These are phyloP conservation scores for Limenitis camilla DNA, from an alignment of 2,888 invertebrate genomes.

Conservation along the genomic window DNA sequence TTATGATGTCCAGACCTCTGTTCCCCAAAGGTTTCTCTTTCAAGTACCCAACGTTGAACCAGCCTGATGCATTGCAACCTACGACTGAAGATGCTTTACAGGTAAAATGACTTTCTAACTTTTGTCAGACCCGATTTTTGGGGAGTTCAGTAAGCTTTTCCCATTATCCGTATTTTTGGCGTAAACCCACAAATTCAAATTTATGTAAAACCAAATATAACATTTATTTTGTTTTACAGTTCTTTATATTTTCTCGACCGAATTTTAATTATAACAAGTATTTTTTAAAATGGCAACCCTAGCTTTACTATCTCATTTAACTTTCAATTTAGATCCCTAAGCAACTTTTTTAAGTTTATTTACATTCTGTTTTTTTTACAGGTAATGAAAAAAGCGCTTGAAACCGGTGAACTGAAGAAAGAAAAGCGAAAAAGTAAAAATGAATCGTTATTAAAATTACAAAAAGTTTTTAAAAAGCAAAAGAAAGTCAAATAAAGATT, in stretches of 20 bases:
- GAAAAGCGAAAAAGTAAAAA: conserved; percentile 64
- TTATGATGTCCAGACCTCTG: conserved; percentile 73
- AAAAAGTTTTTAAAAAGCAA: conserved; percentile 40
- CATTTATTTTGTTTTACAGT: too few species aligned
- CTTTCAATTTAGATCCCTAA: too few species aligned
- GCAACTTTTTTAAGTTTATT: background rate
- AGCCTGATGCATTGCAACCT: conserved; percentile 32
- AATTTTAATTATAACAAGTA: too few species aligned
- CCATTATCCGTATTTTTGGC: too few species aligned
- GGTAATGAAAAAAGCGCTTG: conserved; percentile 64
- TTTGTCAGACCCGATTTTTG: too few species aligned
- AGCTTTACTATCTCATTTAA: background rate
- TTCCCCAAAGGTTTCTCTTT: conserved; percentile 81
- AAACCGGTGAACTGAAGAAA: conserved; percentile 56
- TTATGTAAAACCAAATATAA: too few species aligned
- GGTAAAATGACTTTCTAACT: conserved; percentile 33
- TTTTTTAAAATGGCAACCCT: too few species aligned
- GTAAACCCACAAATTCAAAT: too few species aligned
- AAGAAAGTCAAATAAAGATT: conserved; percentile 3
- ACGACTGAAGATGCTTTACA: conserved; percentile 51
- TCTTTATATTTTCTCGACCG: too few species aligned
- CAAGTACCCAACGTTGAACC: conserved; percentile 71
- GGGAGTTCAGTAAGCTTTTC: too few species aligned
- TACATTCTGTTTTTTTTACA: conserved; percentile 28
- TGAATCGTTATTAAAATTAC: conserved; percentile 50